Evolutionary conservation across 2,888 invertebrate genomes (phyloP).

Genomic region (Rhingia campestris): DNA sequence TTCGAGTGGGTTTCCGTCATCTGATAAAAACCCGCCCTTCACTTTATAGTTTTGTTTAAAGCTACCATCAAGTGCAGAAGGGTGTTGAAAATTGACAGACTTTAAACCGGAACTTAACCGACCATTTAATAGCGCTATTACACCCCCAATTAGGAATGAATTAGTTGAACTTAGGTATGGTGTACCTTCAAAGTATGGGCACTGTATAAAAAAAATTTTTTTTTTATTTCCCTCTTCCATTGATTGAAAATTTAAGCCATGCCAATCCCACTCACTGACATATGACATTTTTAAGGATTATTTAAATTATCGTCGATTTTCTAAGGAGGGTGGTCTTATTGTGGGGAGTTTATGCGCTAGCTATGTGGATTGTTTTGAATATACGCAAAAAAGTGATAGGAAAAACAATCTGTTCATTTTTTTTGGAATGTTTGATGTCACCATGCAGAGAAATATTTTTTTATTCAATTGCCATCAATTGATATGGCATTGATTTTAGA

Average conservation of each 20-base stretch:
- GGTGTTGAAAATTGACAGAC: conserved; percentile 77
- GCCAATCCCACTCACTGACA: conserved; percentile 61
- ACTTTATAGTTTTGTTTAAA: conserved; percentile 13
- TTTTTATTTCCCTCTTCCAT: conserved; percentile 7
- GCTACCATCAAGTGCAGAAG: conserved; percentile 53
- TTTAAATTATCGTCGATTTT: conserved; percentile 69
- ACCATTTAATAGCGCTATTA: conserved; percentile 81
- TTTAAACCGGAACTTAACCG: conserved; percentile 78
- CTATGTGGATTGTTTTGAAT: neutral
- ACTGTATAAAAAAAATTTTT: conserved; percentile 28
- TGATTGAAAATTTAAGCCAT: conserved; percentile 46
- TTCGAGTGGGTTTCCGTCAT: conserved; percentile 56
- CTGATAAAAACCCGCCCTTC: conserved; percentile 21
- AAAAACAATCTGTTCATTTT: conserved; percentile 66
- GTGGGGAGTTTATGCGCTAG: conserved; percentile 30
- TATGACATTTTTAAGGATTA: conserved; percentile 73
- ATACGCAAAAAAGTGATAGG: conserved; percentile 1
- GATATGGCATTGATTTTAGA: conserved; percentile 29
- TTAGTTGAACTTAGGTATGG: conserved; percentile 72
- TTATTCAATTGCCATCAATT: conserved; percentile 25
- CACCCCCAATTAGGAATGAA: conserved; percentile 82
- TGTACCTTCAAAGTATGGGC: conserved; percentile 40
- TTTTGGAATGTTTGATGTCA: conserved; percentile 50
- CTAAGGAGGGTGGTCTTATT: conserved; percentile 56
- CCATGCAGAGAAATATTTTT: conserved; percentile 6